A percentile compares a stretch with the other conserved stretches of the same genome.
Evolutionary conservation across 2,797 vertebrate genomes (phyloP).

Genomic region (Calcarius lapponicus): DNA sequence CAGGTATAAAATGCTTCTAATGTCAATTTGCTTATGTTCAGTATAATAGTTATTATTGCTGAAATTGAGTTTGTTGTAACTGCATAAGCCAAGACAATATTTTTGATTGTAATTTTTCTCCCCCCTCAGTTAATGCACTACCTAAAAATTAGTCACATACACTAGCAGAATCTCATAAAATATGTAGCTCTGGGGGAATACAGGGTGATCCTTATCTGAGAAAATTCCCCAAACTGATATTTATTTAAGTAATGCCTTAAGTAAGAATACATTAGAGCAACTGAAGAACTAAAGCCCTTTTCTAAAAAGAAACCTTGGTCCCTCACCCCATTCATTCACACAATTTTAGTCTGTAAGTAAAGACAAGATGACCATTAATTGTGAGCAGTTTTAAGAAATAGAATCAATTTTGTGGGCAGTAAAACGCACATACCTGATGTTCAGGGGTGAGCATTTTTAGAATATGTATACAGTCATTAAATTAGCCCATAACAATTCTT

Average conservation of each 20-base stretch:
- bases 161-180: background rate
- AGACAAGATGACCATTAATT: background rate
- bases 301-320: background rate
- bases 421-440: background rate
- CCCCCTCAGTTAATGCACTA: background rate
- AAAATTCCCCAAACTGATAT: background rate
- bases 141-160: background rate
- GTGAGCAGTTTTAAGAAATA: slow-evolving; percentile 5
- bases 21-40: background rate
- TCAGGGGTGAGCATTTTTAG: background rate
- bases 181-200: background rate
- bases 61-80: background rate
- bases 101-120: background rate
- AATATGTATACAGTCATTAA: background rate
- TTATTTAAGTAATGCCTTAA: background rate
- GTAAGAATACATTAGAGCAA: background rate
- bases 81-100: background rate
- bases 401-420: background rate
- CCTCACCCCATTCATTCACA: background rate
- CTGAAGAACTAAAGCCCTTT: background rate
- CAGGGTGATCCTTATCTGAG: background rate
- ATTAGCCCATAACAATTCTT: background rate
- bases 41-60: background rate
- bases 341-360: slow-evolving; percentile 8
- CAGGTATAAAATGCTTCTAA: background rate